Evolutionary conservation across 2,797 vertebrate genomes (phyloP), one percentile per base, ranked within the genome.

Genomic region (Myotis findleyi): DNA sequence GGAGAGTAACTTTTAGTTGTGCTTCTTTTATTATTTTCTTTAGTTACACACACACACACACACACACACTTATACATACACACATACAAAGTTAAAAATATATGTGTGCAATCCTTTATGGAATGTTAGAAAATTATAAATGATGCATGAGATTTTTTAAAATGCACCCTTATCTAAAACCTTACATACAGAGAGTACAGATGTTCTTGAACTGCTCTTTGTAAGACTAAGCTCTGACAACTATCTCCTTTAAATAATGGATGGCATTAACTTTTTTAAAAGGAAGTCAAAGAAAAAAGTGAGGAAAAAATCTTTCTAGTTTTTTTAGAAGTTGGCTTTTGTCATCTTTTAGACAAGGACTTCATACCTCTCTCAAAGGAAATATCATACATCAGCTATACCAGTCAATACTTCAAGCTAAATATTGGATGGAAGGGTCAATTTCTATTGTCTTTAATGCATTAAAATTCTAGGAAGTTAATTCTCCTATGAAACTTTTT

Each of bases 81-180:
- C 5, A 75, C 16, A 69, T 33, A 83, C 49, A 75, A 47, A 53
- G 0, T 16, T 55, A 51, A 44, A 80, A 49, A 55, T 71, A 68
- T 49, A 71, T 87, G 82, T 6, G 18, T 69, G 6, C 13, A 57
- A 62, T 64, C 38, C 68, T 93, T 9, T 5, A 83, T 62, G 11
- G 10, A 87, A 89, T 81, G n/a, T 87, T 87, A 91, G 33, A 89
- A 95, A 86, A 82, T 25, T 89, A 7, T 94, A 94, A 96, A 94
- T 94, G 66, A 93, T 93, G 38, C 38, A 96, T 79, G 62, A 93
- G 41, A 85, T 55, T 79, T 81, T 59, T 41, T 20, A 20, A 6
- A 21, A 53, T 76, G 6, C 49, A 57, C 11, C 17, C 7, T 84
- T 84, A 12, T 92, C 66, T 92, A 38, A 92, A 86, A 94, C 75